Evolutionary conservation across 2,797 vertebrate species (phyloP), one percentile per base, ranked within the genome.

Genomic region (Gallinago stenura): DNA sequence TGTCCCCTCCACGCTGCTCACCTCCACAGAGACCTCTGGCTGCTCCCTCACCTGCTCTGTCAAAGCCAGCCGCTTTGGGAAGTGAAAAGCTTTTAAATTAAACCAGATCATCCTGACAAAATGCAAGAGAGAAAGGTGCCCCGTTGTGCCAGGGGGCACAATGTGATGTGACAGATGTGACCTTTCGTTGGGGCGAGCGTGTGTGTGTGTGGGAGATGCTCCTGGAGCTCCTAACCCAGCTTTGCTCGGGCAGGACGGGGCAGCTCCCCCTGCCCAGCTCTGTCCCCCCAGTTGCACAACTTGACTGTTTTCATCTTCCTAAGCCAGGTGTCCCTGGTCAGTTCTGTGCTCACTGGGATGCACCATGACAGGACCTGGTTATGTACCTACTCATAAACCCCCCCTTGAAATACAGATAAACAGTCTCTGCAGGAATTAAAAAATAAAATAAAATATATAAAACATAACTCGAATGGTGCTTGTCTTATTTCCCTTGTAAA

Each of bases 401-500:
- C 84, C 45, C 45, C 84, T 73, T 61, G 37, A 84, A 73, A 68
- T 35, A 71, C 41, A 86, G 51, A 75, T 39, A 79, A 84, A 82
- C 11, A 46, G 25, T 22, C 25, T 83, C 43, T 53, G 8, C 39
- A 71, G 39, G 7, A 53, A 53, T 53, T 53, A 10, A 12, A 37
- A 79, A 51, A 51, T 37, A 43, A 43, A 43, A 43, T 7, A 15
- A 17, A 12, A 46, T 43, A 46, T 53, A 71, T 2, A 71, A 93
- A n/a, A 7, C 18, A 31, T 50, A 85, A 92, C 15, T 39, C 0
- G 0, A 77, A 54, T 46, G 35, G 43, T 92, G 69, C 2, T 85
- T 73, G 61, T 50, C 24, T 73, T 51, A 90, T 80, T 94, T 89
- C 46, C 65, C 54, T 37, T 7, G 3, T 90, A 68, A 77, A 95